phyloP scores from a whole-genome alignment of 1,140 invertebrate genomes.

The Drosophila triauraria region DNA sequence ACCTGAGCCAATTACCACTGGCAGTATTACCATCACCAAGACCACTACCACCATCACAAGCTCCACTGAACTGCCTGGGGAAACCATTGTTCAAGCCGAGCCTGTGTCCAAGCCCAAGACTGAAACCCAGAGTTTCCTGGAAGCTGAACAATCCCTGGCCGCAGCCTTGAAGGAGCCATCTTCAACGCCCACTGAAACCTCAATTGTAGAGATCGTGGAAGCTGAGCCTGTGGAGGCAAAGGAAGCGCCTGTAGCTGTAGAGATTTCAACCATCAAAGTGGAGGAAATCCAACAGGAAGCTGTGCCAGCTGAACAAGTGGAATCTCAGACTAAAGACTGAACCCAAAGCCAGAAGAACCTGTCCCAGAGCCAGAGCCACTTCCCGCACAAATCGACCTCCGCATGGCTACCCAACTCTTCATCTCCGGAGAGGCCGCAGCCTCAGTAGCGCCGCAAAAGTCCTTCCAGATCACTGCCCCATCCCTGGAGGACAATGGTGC shows the following conservation, averaged over 20 bases:
- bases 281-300: not conserved
- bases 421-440: constrained; percentile 70
- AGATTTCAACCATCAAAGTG: constrained; percentile 3
- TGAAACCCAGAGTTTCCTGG: constrained; percentile 53
- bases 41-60: constrained; percentile 44
- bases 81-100: not conserved
- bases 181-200: not conserved
- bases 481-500: constrained; percentile 67
- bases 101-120: constrained; percentile 37
- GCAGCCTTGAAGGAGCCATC: constrained; percentile 29
- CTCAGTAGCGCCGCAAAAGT: constrained; percentile 51
- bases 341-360: constrained; percentile 1
- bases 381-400: constrained; percentile 59
- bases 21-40: constrained; percentile 54
- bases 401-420: constrained; percentile 74
- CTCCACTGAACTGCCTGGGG: not conserved
- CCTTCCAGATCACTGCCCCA: constrained; percentile 73
- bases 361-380: not conserved
- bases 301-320: not conserved
- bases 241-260: not conserved
- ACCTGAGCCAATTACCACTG: constrained; percentile 18
- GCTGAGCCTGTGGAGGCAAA: not conserved
- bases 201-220: not conserved
- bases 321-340: constrained; percentile 11
- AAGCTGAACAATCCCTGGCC: constrained; percentile 37